Conservation (phyloP, 2,888 invertebrate genomes). For the Clanis bilineata region DNA sequence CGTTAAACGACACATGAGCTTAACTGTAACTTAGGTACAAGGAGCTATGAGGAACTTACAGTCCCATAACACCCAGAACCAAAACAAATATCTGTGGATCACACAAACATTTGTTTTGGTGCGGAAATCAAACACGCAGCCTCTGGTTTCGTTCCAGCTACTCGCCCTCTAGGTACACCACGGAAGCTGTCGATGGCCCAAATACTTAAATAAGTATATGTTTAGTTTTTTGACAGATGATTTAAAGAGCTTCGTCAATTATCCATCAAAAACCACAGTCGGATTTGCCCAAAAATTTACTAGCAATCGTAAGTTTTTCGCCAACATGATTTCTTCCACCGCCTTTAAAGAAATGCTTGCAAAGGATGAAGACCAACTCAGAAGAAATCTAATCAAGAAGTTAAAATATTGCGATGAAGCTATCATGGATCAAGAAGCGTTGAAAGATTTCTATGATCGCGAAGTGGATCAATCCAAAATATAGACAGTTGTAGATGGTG, state of each 20-base stretch:
- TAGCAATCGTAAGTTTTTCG: conserved; percentile 65
- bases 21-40: no score
- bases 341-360: conserved; percentile 57
- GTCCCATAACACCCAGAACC: no score
- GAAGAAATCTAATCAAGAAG: conserved; percentile 46
- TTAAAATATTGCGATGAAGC: conserved; percentile 57
- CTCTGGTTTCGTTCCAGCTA: no score
- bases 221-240: conserved; percentile 31
- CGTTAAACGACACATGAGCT: no score
- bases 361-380: conserved; percentile 48
- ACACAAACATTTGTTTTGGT: no score
- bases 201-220: neutral
- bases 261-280: conserved; percentile 62
- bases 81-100: no score
- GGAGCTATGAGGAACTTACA: no score
- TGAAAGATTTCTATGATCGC: conserved; percentile 56
- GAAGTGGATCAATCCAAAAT: conserved; percentile 55
- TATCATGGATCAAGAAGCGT: conserved; percentile 45
- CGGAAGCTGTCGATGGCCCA: no score
- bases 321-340: conserved; percentile 55
- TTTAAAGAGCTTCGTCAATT: conserved; percentile 53
- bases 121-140: no score
- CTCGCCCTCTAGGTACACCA: no score
- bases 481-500: conserved; percentile 19
- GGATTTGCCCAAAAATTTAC: conserved; percentile 60